Base-by-base conservation (phyloP, 2,797 vertebrate genomes). In the Pteronotus mesoamericanus region DNA sequence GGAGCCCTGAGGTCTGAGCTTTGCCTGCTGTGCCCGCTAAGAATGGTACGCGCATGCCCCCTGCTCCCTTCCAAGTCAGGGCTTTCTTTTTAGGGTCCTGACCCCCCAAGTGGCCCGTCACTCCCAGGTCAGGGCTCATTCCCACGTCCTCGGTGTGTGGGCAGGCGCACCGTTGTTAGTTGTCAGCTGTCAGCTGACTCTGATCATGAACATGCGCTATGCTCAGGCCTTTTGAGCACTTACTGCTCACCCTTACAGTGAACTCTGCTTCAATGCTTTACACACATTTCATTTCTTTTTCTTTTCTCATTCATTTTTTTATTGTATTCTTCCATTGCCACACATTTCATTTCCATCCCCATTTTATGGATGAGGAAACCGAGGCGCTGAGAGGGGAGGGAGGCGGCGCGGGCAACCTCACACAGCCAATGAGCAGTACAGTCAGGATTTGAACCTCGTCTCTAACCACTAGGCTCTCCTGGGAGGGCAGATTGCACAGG, bases 161-260 rank as follows among this genome's bases (percentile, higher is more conserved):
- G 22, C 59, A 18, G 64, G 42, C 0, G 9, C 22, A 0, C 5
- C 0, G 6, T 9, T 15, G n/a, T 14, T 48, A 22, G 22, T 18
- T 32, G 22, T n/a, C 57, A 26, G 55, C 68, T 51, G 22, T n/a
- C 57, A 26, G 55, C 68, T 51, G n/a, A 24, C 29, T 57, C 66
- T 74, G 0, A 9, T 22, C 64, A 5, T 18, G 21, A 15, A 51
- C 3, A 6, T 1, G 2, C 4, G 8, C 6, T 3, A 0, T 0
- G 34, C 12, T 34, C 39, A 3, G 16, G 37, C 21, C 39, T 82
- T 69, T 46, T 11, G n/a, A 48, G 75, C n/a, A 12, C 64, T 64
- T 32, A 9, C 29, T 14, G 3, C 0, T 21, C 10, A 37, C 34
- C 39, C 39, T 74, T 29, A 9, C 0, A 0, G 22, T 6, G 0